Base-by-base conservation (phyloP, 1,140 invertebrate genomes). In the Steinernema feltiae region DNA sequence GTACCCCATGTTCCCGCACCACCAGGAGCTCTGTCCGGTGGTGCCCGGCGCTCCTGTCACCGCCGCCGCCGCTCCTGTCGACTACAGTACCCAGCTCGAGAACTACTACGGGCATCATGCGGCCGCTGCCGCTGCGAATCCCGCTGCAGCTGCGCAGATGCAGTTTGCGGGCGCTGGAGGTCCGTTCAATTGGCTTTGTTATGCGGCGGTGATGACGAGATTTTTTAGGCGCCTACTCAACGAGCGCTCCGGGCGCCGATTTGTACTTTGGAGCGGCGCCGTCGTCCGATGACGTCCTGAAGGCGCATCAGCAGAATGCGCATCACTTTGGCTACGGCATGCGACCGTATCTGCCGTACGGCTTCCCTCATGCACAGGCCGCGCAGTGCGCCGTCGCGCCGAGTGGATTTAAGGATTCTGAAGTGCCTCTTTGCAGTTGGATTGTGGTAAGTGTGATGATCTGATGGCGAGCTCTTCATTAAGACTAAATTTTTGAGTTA, bases 341-440 rank as follows among this genome's bases (percentile, higher is more conserved):
- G 53, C 53, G 53, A 63, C 53, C 53, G 53, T 63, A 63, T 27
- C 53, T 27, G 12, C 53, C 12, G 12, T 27, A 46, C 41, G 41
- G 41, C 7, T 46, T 46, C 41, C 7, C 41, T 7, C 41, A 46
- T n/a, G 7, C 41, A n/a, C 7, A 7, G n/a, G 53, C 53, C 24
- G 53, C 53, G 3, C 53, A 63, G 53, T 63, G 53, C 53, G 53
- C 53, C 53, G 53, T 63, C 53, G 53, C 53, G 12, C 24, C 53
- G 12, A 21, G 53, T n/a, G 53, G 15, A n/a, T 63, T 63, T 21
- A 63, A 63, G 53, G 24, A 63, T 63, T 17, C 12, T 21, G 53
- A 63, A 27, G 53, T 63, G 53, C 53, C 24, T 63, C 24, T 63
- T 21, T 63, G 53, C 53, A 27, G 15, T 27, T 63, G 53, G 53